Base-by-base conservation (phyloP, 2,888 invertebrate species). In the Cataglyphis rosenhaueri region DNA sequence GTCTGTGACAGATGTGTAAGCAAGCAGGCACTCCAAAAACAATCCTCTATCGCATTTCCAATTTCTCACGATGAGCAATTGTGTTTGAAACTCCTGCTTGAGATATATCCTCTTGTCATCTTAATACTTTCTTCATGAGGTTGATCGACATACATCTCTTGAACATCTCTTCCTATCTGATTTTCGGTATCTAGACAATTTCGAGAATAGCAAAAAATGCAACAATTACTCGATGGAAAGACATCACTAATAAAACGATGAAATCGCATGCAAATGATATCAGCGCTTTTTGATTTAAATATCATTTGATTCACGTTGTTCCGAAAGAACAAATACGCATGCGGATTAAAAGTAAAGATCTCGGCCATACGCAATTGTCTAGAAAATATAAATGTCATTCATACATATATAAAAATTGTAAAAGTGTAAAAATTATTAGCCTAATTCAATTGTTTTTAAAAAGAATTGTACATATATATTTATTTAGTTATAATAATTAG, bases 71-170 rank as follows among this genome's bases (percentile, higher is more conserved):
- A 78, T 78, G 68, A 15, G 38, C 78, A 52, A 82, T 68, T 82
- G 78, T 82, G 68, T 68, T 78, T 76, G 82, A 82, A 78, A 82
- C 15, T 68, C 52, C 78, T 78, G 78, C 82, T 78, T 55, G 48
- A 76, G 52, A n/a, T 15, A 59, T 18, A 15, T 57, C 68, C 38
- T 76, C 41, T 75, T 75, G 29, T 29, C 9, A 12, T 65, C 18
- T 8, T 10, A 18, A 75, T 65, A 35, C 25, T 35, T 66, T 52
- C 41, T 55, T 38, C 75, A 25, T 66, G 38, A 12, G 38, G 52
- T 76, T n/a, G 78, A 44, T 57, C 55, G 66, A 41, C 48, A 52
- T 66, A 48, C n/a, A n/a, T 15, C 15, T 55, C 38, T 76, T 38
- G 2, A 41, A 55, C 12, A 18, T 25, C 10, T 73, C 59, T 78